A percentile compares a stretch with the other conserved stretches of the same genome.
Evolutionary conservation across 2,888 invertebrate species (phyloP).

Genomic region (Laothoe populi): DNA sequence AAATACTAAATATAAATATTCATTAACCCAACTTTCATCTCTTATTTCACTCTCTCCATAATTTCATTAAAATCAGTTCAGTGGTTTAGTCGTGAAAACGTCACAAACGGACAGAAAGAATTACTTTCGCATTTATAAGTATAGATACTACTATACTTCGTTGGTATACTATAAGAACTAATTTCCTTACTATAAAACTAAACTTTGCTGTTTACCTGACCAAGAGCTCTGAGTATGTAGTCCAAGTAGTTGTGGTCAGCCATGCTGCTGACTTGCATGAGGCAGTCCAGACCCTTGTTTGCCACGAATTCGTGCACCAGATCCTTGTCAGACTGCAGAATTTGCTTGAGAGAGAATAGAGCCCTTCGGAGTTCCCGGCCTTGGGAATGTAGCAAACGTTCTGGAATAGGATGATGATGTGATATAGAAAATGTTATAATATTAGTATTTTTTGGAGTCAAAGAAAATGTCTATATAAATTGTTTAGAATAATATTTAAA

Average conservation of each 20-base stretch:
- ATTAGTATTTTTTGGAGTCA: not conserved
- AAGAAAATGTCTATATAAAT: too few species aligned
- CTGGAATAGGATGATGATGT: constrained; percentile 82
- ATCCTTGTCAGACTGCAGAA: constrained; percentile 99
- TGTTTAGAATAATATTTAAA: too few species aligned
- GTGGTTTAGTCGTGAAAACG: too few species aligned
- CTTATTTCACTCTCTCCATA: too few species aligned
- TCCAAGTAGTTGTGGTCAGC: constrained; percentile 99
- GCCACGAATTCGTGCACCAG: constrained; percentile 99
- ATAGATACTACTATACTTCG: too few species aligned
- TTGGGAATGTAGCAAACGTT: constrained; percentile 96
- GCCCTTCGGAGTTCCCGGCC: constrained; percentile 97
- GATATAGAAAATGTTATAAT: constrained; percentile 37
- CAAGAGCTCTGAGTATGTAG: constrained; percentile 97
- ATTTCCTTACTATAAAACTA: too few species aligned
- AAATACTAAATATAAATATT: too few species aligned
- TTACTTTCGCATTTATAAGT: too few species aligned
- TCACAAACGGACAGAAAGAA: too few species aligned
- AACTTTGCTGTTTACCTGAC: constrained; percentile 81
- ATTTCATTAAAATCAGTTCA: too few species aligned
- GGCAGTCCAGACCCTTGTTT: constrained; percentile 98
- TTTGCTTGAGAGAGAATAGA: constrained; percentile 99
- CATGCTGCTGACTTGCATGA: constrained; percentile 98
- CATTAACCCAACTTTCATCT: too few species aligned
- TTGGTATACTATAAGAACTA: too few species aligned